A percentile compares a stretch with the other conserved stretches of the same genome.
phyloP scores from a whole-genome alignment of 2,888 invertebrate species.

The Eudemis profundana region DNA sequence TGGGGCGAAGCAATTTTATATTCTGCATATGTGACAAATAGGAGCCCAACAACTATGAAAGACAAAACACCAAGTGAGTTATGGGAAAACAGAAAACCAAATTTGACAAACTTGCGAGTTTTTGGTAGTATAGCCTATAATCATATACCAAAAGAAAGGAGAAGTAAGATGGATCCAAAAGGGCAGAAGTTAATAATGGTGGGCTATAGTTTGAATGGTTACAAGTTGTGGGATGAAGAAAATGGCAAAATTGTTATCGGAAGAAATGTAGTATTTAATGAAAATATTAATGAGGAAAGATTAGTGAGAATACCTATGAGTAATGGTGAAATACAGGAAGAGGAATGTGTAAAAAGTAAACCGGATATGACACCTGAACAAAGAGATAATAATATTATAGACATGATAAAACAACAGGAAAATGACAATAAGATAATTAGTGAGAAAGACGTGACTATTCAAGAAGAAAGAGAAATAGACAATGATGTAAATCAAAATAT shows the following conservation, averaged over 20 bases:
- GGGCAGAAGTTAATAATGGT: constrained; percentile 34
- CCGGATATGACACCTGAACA: too few species aligned
- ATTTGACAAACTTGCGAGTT: constrained; percentile 43
- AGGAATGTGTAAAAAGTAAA: too few species aligned
- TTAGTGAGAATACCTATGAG: too few species aligned
- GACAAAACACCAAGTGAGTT: constrained; percentile 9
- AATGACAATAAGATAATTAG: neutral
- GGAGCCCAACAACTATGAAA: constrained; percentile 7
- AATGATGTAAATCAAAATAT: too few species aligned
- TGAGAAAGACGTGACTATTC: neutral
- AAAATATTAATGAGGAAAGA: neutral
- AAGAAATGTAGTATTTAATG: constrained; percentile 31
- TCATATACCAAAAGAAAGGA: constrained; percentile 44
- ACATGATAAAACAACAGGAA: neutral
- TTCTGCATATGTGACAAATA: constrained; percentile 30
- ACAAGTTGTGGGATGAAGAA: constrained; percentile 8
- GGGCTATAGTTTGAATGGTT: constrained; percentile 24
- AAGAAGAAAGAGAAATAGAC: neutral
- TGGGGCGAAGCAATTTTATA: constrained; percentile 39
- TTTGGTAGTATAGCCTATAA: constrained; percentile 48
- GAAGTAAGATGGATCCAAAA: constrained; percentile 33
- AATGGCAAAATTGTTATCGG: neutral
- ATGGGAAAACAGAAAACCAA: too few species aligned
- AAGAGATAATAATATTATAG: too few species aligned
- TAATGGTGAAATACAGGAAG: too few species aligned